phyloP scores from a whole-genome alignment of 2,113 vertebrate genomes.

The Gila orcuttii region DNA sequence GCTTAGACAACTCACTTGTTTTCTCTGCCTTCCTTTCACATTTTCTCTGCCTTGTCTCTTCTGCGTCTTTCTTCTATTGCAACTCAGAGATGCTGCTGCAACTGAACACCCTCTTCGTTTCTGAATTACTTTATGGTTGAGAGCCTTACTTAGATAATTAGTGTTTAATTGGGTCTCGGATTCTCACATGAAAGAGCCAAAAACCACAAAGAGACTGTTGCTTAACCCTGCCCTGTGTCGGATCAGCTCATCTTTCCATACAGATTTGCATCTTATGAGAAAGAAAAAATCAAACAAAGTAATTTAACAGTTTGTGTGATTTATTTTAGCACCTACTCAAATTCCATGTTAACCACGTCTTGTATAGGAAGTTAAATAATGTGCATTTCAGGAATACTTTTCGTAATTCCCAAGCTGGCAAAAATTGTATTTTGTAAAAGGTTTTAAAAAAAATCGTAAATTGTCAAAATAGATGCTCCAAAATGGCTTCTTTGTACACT shows the following conservation, averaged over 20 bases:
- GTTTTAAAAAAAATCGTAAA: not conserved
- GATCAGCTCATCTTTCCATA: slow-evolving; percentile 21
- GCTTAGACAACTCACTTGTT: not conserved
- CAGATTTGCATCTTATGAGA: not conserved
- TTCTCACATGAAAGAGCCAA: slow-evolving; percentile 23
- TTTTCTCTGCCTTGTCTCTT: not conserved
- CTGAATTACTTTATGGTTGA: not conserved
- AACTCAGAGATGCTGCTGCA: not conserved
- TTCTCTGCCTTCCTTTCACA: not conserved
- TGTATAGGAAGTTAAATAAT: not conserved
- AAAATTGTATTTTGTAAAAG: not conserved
- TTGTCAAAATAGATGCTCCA: not conserved
- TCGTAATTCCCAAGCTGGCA: not conserved
- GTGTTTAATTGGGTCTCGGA: not conserved
- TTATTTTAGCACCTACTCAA: not conserved
- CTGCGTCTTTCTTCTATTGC: not conserved
- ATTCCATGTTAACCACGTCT: not conserved
- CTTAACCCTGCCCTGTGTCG: slow-evolving; percentile 5
- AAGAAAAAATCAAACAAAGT: not conserved
- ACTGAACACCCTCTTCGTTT: not conserved
- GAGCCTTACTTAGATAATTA: slow-evolving; percentile 28
- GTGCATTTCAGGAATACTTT: not conserved
- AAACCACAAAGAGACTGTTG: slow-evolving; percentile 8
- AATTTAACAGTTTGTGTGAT: not conserved
- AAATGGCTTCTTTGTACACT: not conserved